These are phyloP conservation scores for Ctena decussata DNA, from an alignment of 2,888 invertebrate species.

Conservation along the genomic window DNA sequence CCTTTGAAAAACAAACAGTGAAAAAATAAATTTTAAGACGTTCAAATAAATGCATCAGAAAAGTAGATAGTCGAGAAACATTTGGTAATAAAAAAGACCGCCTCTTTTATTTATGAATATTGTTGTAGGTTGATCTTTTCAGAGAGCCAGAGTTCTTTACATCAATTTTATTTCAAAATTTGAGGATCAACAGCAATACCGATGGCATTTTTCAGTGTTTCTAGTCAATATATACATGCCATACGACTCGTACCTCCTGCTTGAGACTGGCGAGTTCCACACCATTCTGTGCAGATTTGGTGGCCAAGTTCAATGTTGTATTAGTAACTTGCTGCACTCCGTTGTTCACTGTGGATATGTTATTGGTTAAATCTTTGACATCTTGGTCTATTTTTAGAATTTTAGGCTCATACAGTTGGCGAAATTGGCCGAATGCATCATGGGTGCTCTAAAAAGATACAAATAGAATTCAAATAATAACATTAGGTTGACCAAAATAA, in stretches of 20 bases:
- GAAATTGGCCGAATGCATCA: slow-evolving; percentile 52
- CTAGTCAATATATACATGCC: too few species aligned
- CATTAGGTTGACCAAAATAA: too few species aligned
- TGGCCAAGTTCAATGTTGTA: not conserved
- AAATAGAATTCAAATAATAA: not conserved
- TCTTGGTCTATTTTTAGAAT: slow-evolving; percentile 19
- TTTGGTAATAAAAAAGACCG: too few species aligned
- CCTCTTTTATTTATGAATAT: too few species aligned
- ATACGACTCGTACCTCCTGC: not conserved
- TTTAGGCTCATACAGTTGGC: slow-evolving; percentile 19
- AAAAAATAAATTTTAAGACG: too few species aligned
- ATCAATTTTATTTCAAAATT: too few species aligned
- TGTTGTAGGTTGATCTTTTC: too few species aligned
- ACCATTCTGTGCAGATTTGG: not conserved
- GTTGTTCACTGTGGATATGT: slow-evolving; percentile 5
- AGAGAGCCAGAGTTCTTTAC: too few species aligned
- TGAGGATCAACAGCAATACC: too few species aligned
- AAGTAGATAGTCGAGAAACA: too few species aligned
- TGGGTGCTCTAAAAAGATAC: slow-evolving; percentile 20
- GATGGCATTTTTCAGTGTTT: not conserved
- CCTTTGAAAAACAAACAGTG: too few species aligned
- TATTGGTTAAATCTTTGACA: slow-evolving; percentile 23
- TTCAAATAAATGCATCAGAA: too few species aligned
- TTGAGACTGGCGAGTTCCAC: not conserved
- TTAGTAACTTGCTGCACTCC: slow-evolving; percentile 20